Evolutionary conservation across 2,113 vertebrate genomes (phyloP), one percentile per base, ranked within the genome.

Genomic region (Campylomormyrus tamandua): DNA sequence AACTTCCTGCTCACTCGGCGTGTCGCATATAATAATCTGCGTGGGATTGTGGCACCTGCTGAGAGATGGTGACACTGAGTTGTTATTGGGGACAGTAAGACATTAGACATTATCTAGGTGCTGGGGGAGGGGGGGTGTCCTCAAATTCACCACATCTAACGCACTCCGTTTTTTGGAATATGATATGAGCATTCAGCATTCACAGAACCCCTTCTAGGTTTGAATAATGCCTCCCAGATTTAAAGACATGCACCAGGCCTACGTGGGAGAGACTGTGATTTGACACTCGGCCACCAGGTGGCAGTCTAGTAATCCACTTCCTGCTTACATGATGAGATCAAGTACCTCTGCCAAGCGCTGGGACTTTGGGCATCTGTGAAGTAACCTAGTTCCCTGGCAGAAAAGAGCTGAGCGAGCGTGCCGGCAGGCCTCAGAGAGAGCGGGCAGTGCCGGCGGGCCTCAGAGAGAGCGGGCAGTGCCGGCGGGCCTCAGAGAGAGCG

Each of bases 261-360:
- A 39, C 0, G 74, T 17, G n/a, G 2, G 45, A 48, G 31, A 15
- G 45, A 17, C 46, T 10, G 35, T 45, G 48, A 31, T 91, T 56
- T 91, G 49, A 8, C 3, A 0, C 15, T 2, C 90, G 21, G 58
- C 94, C 96, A 96, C 94, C 94, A 93, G 96, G 95, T 95, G 96
- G 96, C 95, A 96, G 93, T 96, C 92, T 91, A 93, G 96, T 93
- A 95, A 95, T 95, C 95, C 92, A 91, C 91, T 90, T 94, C 91
- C 83, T 89, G 42, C 52, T 31, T 24, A 42, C 49, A 90, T 89
- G 39, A 52, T 21, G 1, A 13, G 35, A 91, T 92, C 93, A 88
- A 91, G 93, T 93, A 91, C 91, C 92, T 92, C 91, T 92, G 92
- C 91, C 93, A 92, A 94, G 93, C 94, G 92, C 93, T 95, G 92